phyloP scores from a whole-genome alignment of 2,797 vertebrate species.

The Anisognathus igniventris region DNA sequence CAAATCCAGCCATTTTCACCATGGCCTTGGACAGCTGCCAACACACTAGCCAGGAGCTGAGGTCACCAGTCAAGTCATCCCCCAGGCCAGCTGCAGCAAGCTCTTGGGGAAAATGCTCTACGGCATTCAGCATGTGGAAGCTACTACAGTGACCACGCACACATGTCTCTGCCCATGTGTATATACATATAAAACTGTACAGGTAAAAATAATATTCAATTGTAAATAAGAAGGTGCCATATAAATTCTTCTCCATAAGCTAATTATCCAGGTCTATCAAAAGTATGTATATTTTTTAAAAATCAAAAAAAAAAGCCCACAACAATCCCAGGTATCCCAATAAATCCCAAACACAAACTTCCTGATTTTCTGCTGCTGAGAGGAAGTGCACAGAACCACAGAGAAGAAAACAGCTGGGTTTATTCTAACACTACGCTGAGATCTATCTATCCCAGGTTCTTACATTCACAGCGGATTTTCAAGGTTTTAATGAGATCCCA shows the following conservation, averaged over 20 bases:
- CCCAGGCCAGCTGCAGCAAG: background rate
- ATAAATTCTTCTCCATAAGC: background rate
- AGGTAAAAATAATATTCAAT: background rate
- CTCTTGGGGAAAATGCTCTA: background rate
- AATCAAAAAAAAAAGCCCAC: background rate
- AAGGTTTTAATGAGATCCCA: background rate
- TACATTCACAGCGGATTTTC: background rate
- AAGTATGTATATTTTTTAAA: background rate
- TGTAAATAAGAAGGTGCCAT: background rate
- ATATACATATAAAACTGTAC: background rate
- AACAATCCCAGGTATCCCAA: background rate
- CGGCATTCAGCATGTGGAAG: background rate
- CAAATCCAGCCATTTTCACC: background rate
- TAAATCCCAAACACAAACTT: background rate
- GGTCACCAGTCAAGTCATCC: background rate
- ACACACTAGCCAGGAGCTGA: background rate
- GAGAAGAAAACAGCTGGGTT: background rate
- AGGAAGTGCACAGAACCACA: background rate
- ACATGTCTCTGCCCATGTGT: rapidly evolving
- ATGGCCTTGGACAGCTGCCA: rapidly evolving
- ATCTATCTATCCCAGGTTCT: background rate
- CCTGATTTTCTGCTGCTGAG: background rate
- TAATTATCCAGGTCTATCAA: rapidly evolving
- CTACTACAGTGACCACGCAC: background rate
- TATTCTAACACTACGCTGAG: background rate